Evolutionary conservation across 2,113 vertebrate genomes (phyloP).

Genomic region (Rostratula benghalensis): DNA sequence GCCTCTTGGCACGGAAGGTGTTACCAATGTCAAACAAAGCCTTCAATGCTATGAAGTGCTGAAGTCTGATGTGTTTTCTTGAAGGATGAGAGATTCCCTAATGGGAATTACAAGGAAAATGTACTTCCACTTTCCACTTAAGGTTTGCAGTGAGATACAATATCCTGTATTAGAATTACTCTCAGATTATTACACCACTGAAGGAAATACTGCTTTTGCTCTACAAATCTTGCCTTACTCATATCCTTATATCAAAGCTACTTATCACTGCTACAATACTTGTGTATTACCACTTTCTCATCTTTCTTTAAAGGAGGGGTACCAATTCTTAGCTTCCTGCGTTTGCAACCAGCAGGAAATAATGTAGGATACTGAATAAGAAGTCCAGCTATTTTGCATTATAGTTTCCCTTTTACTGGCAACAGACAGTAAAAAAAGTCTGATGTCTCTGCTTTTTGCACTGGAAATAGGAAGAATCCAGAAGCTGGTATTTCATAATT

Average conservation of each 20-base stretch:
- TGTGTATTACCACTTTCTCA: background rate
- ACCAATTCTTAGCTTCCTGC: background rate
- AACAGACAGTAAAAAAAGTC: background rate
- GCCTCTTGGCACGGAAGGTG: background rate
- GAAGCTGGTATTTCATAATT: background rate
- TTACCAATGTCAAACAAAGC: background rate
- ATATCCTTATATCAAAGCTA: background rate
- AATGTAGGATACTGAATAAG: background rate
- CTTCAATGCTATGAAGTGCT: background rate
- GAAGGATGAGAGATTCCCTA: background rate
- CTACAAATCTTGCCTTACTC: background rate
- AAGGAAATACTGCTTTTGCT: background rate
- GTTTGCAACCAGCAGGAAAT: background rate
- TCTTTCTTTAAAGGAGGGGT: background rate
- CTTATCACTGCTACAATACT: background rate
- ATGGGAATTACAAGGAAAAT: background rate
- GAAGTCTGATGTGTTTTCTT: background rate
- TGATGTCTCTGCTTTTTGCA: background rate
- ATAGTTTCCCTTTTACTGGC: background rate
- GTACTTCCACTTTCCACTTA: background rate
- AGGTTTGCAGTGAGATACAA: background rate
- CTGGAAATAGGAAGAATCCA: background rate
- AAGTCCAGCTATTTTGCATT: background rate
- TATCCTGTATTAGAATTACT: background rate
- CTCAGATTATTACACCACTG: background rate